Percentiles rank a stretch among this genome's conserved stretches.
These are phyloP conservation scores for Sinocyclocheilus anshuiensis DNA, from an alignment of 2,113 vertebrate species.

Conservation along the genomic window DNA sequence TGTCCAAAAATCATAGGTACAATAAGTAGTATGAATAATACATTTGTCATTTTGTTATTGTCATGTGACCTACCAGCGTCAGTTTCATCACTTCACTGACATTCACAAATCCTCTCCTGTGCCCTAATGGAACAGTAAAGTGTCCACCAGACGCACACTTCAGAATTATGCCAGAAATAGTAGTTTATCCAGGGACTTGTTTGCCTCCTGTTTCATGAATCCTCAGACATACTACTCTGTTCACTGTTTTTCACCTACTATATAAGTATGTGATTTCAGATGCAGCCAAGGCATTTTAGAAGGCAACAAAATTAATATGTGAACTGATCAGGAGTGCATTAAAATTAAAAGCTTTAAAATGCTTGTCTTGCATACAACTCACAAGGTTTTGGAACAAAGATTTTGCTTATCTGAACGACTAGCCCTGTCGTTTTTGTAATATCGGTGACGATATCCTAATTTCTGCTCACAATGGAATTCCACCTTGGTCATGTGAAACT, in stretches of 20 bases:
- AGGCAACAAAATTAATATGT: not conserved
- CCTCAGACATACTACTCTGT: too few species aligned
- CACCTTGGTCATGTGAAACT: constrained; percentile 30
- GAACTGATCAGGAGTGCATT: not conserved
- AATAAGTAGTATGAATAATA: too few species aligned
- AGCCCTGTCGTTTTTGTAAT: not conserved
- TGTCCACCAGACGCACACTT: too few species aligned
- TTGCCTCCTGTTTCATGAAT: too few species aligned
- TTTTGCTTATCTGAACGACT: not conserved
- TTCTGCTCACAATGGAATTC: not conserved
- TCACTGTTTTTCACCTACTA: too few species aligned
- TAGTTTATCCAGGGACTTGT: too few species aligned
- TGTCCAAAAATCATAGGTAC: too few species aligned
- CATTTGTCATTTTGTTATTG: too few species aligned
- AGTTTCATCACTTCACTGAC: not conserved
- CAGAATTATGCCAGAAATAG: too few species aligned
- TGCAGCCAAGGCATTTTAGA: not conserved
- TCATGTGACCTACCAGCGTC: too few species aligned
- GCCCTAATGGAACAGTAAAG: too few species aligned
- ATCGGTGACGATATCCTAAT: constrained; percentile 15
- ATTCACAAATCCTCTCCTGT: not conserved
- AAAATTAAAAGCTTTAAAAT: not conserved
- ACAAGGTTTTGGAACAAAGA: not conserved
- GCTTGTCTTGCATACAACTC: not conserved
- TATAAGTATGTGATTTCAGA: too few species aligned